Conservation (phyloP, 2,888 invertebrate species). For the Rhagophthalmus giganteus region DNA sequence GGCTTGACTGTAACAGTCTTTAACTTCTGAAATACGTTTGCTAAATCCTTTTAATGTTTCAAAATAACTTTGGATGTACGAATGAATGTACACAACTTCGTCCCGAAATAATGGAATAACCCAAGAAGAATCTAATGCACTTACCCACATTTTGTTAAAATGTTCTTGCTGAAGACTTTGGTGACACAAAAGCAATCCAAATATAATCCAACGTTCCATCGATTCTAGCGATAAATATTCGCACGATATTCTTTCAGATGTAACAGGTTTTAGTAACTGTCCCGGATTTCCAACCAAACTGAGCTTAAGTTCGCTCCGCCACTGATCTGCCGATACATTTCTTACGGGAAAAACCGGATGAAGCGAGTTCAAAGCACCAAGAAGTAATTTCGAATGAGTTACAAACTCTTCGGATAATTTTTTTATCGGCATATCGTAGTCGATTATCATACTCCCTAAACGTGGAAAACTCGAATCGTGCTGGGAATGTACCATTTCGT, state of each 20-base stretch:
- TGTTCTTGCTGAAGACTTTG: conserved; percentile 80
- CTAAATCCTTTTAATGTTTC: conserved; percentile 94
- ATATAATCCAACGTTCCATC: conserved; percentile 96
- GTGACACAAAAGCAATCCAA: conserved; percentile 91
- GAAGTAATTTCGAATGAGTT: conserved; percentile 86
- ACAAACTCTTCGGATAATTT: conserved; percentile 96
- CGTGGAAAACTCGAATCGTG: conserved; percentile 92
- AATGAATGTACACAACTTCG: conserved; percentile 95
- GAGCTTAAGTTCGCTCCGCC: conserved; percentile 90
- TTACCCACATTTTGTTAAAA: conserved; percentile 87
- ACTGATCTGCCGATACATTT: conserved; percentile 90
- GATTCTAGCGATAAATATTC: conserved; percentile 94
- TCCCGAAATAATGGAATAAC: conserved; percentile 93
- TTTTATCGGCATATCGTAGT: conserved; percentile 94
- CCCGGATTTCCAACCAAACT: conserved; percentile 93
- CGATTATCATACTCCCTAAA: conserved; percentile 95
- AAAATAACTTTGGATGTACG: conserved; percentile 89
- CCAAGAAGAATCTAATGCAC: conserved; percentile 91
- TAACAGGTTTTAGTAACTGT: conserved; percentile 91
- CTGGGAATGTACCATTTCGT: conserved; percentile 92
- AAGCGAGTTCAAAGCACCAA: conserved; percentile 85
- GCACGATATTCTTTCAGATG: conserved; percentile 95
- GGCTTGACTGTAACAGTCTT: conserved; percentile 90
- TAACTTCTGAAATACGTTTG: conserved; percentile 92
- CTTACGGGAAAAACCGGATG: conserved; percentile 85